phyloP scores from a whole-genome alignment of 2,797 vertebrate genomes.

The Odontamblyopus rebecca region DNA sequence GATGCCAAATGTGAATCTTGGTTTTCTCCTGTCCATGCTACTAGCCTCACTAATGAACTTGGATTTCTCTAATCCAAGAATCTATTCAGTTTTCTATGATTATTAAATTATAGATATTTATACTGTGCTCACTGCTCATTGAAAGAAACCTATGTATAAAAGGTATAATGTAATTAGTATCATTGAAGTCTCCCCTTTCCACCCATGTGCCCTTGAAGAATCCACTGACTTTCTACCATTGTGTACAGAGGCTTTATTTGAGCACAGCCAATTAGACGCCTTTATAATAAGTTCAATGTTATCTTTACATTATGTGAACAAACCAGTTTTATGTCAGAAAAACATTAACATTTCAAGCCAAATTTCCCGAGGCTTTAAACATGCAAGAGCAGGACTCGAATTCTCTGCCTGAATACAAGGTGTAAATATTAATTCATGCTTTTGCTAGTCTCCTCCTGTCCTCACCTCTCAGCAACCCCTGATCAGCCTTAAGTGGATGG shows the following conservation, averaged over 20 bases:
- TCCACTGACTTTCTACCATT: neutral
- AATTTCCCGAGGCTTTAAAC: neutral
- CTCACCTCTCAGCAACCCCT: neutral
- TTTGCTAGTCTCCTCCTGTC: neutral
- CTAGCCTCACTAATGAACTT: neutral
- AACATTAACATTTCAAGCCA: neutral
- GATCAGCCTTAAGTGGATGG: slow-evolving; percentile 4
- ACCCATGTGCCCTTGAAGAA: neutral
- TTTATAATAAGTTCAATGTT: neutral
- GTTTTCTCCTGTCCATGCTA: neutral
- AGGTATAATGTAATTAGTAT: neutral
- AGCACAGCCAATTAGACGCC: neutral
- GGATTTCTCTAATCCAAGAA: neutral
- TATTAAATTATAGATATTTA: neutral
- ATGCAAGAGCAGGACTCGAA: neutral
- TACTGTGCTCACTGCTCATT: neutral
- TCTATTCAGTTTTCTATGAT: neutral
- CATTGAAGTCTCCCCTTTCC: neutral
- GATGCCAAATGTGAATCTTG: neutral
- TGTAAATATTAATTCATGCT: slow-evolving; percentile 8
- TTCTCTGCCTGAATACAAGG: slow-evolving; percentile 2
- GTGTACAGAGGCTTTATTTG: neutral
- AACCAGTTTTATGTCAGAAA: neutral
- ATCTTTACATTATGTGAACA: neutral
- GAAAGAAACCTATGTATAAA: neutral